Evolutionary conservation across 92 coral and sea anemone genomes (phyloP).

Genomic region (Nematostella vectensis): DNA sequence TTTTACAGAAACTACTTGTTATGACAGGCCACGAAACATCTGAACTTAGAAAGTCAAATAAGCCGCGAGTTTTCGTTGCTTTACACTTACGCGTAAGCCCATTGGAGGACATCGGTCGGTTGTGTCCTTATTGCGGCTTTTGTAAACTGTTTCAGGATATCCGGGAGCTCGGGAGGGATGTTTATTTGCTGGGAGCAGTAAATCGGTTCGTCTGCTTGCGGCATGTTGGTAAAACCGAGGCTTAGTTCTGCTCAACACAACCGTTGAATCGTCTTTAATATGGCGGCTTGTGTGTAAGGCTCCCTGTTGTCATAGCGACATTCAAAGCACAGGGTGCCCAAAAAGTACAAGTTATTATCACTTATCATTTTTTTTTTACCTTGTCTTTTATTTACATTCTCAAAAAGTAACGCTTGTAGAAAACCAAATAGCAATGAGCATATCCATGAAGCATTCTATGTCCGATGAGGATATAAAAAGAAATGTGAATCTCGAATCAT

Average conservation of each 20-base stretch:
- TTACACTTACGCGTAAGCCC: constrained; percentile 88
- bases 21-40: too few relatives aligned
- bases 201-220: constrained; percentile 86
- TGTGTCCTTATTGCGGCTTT: constrained; percentile 97
- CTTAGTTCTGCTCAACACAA: neutral
- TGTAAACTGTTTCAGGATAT: constrained; percentile 90
- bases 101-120: constrained; percentile 85
- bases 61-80: too few relatives aligned
- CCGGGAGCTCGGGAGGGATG: constrained; percentile 98
- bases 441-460: too few relatives aligned
- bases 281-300: neutral
- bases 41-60: too few relatives aligned
- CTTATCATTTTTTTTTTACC: too few relatives aligned
- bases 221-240: constrained; percentile 41
- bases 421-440: too few relatives aligned
- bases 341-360: too few relatives aligned
- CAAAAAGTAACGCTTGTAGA: too few relatives aligned
- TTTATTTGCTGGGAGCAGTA: constrained; percentile 98
- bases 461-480: too few relatives aligned
- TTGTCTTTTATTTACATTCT: too few relatives aligned
- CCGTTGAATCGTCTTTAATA: neutral
- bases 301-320: constrained; percentile 55
- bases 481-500: too few relatives aligned
- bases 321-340: neutral
- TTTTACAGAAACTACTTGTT: too few relatives aligned